Percentiles rank a stretch among this genome's conserved stretches.
Conservation (phyloP, 2,888 invertebrate genomes). For the Macaria notata region DNA sequence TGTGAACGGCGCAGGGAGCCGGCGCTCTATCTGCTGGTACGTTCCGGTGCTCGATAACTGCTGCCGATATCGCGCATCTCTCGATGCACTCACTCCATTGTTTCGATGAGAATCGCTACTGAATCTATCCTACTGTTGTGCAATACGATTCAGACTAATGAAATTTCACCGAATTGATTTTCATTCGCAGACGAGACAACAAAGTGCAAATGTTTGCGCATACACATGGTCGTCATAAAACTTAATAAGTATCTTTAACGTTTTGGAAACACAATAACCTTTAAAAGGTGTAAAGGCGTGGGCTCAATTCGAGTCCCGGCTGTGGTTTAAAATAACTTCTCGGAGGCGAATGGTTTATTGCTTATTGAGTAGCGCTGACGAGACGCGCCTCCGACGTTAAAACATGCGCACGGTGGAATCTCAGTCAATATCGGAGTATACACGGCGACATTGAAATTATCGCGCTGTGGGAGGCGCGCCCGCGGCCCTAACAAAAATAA, state of each 20-base stretch:
- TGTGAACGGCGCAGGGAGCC: slow-evolving; percentile 33
- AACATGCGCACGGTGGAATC: slow-evolving; percentile 74
- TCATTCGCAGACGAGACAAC: slow-evolving; percentile 25
- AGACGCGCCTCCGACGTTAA: slow-evolving; percentile 74
- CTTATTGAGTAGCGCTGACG: slow-evolving; percentile 80
- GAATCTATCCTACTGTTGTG: not conserved
- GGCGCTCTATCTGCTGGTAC: slow-evolving; percentile 24
- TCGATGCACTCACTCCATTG: not conserved
- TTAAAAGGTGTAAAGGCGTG: slow-evolving; percentile 79
- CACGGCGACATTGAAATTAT: slow-evolving; percentile 78
- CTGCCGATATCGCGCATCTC: not conserved
- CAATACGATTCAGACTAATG: slow-evolving; percentile 1
- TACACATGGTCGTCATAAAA: slow-evolving; percentile 20
- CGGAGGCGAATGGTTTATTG: slow-evolving; percentile 80
- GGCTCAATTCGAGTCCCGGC: slow-evolving; percentile 65
- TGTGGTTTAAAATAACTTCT: slow-evolving; percentile 77
- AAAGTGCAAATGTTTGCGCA: slow-evolving; percentile 39
- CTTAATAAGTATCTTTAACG: slow-evolving; percentile 52
- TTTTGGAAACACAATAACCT: slow-evolving; percentile 79
- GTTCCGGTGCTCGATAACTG: slow-evolving; percentile 31
- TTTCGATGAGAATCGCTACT: too few species aligned
- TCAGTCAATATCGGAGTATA: slow-evolving; percentile 78
- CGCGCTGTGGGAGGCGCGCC: slow-evolving; percentile 75
- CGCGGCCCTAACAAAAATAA: slow-evolving; percentile 68
- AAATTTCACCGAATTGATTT: slow-evolving; percentile 6